phyloP scores from a whole-genome alignment of 2,113 vertebrate genomes.

The Prietella phreatophila region DNA sequence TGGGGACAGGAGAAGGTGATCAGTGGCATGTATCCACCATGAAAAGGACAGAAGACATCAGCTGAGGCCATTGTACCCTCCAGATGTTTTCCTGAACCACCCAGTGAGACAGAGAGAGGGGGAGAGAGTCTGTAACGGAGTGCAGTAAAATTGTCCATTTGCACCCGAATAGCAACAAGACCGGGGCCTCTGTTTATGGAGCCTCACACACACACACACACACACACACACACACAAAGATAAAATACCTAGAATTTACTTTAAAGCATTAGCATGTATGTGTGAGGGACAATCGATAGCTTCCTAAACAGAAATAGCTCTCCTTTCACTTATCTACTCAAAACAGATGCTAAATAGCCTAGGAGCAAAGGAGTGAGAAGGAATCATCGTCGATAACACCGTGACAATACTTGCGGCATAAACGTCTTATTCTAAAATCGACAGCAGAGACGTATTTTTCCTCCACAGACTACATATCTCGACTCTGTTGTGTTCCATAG shows the following conservation, averaged over 20 bases:
- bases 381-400: background rate
- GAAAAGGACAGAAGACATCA: slow-evolving; percentile 35
- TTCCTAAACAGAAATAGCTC: slow-evolving; percentile 8
- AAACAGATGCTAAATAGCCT: slow-evolving; percentile 19
- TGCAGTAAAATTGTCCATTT: slow-evolving; percentile 51
- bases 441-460: background rate
- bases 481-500: background rate
- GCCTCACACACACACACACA: background rate
- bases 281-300: slow-evolving; percentile 13
- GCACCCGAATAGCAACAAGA: slow-evolving; percentile 39
- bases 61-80: slow-evolving; percentile 31
- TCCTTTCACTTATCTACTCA: slow-evolving; percentile 20
- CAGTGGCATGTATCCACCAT: slow-evolving; percentile 29
- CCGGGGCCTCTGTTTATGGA: slow-evolving; percentile 5
- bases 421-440: background rate
- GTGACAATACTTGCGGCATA: background rate
- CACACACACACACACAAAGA: slow-evolving; percentile 26
- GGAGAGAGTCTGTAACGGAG: slow-evolving; percentile 30
- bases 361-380: background rate
- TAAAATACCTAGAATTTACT: slow-evolving; percentile 3
- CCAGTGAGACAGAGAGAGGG: slow-evolving; percentile 36
- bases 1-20: background rate
- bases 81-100: slow-evolving; percentile 51
- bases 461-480: background rate
- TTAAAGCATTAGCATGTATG: slow-evolving; percentile 28